Conservation (phyloP, 2,113 vertebrate genomes). For the Aptenodytes forsteri region DNA sequence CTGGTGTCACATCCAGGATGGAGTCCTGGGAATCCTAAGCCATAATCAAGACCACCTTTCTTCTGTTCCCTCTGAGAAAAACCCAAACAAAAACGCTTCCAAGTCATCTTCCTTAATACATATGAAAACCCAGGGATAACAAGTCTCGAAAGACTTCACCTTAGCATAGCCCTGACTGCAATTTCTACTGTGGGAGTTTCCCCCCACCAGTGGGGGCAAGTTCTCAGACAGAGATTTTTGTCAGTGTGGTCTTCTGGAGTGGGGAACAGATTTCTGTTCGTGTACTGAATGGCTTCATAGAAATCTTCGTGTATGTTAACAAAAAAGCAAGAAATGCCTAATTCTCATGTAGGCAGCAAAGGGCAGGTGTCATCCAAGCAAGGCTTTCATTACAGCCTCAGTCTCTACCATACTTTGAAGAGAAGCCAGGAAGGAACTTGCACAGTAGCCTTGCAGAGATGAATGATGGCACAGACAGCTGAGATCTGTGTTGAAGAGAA, state of each 20-base stretch:
- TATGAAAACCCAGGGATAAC: background rate
- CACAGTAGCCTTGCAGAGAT: background rate
- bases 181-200: background rate
- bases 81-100: background rate
- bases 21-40: background rate
- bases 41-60: background rate
- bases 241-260: background rate
- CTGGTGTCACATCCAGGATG: background rate
- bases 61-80: background rate
- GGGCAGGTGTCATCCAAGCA: background rate
- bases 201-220: background rate
- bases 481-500: background rate
- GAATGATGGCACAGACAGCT: background rate
- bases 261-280: background rate
- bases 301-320: background rate
- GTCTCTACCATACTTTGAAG: background rate
- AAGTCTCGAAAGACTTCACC: background rate
- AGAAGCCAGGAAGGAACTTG: background rate
- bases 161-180: background rate
- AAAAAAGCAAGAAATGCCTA: background rate
- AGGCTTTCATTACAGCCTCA: background rate
- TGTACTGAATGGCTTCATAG: background rate
- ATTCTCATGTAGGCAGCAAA: background rate
- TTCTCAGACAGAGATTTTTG: background rate
- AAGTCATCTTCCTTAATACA: accelerated